phyloP scores from a whole-genome alignment of 2,888 invertebrate species.

The Spisula solida region DNA sequence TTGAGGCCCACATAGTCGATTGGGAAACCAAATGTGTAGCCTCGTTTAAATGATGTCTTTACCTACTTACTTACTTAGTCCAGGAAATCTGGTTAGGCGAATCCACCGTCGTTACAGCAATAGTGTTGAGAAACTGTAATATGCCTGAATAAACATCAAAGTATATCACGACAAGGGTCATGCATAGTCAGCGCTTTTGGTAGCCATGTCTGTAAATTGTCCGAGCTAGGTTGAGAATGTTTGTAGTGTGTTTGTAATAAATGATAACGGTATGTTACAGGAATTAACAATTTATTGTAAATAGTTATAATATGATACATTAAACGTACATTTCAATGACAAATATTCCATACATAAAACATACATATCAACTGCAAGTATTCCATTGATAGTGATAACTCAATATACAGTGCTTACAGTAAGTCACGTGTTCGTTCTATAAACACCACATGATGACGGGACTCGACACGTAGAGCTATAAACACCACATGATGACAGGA shows the following conservation, averaged over 20 bases:
- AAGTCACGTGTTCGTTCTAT: neutral
- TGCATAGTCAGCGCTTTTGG: too few relatives aligned
- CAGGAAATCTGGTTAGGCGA: too few relatives aligned
- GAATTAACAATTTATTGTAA: conserved; percentile 47
- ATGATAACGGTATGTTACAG: neutral
- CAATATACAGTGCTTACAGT: neutral
- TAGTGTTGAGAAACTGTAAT: too few relatives aligned
- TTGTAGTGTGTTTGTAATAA: neutral
- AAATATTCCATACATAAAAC: neutral
- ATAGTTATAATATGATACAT: conserved; percentile 31
- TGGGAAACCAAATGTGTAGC: too few relatives aligned
- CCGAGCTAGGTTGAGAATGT: too few relatives aligned
- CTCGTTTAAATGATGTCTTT: too few relatives aligned
- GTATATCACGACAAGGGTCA: too few relatives aligned
- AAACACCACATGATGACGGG: neutral
- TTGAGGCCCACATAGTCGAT: too few relatives aligned
- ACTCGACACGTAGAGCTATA: neutral
- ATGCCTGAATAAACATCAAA: too few relatives aligned
- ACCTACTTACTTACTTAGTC: too few relatives aligned
- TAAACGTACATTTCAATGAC: neutral
- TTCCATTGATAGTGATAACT: neutral
- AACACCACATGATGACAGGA: neutral
- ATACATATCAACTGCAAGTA: neutral
- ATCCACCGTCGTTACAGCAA: too few relatives aligned
- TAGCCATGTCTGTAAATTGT: too few relatives aligned